Evolutionary conservation across 2,113 vertebrate genomes (phyloP).

Genomic region (Cyanoliseus patagonus): DNA sequence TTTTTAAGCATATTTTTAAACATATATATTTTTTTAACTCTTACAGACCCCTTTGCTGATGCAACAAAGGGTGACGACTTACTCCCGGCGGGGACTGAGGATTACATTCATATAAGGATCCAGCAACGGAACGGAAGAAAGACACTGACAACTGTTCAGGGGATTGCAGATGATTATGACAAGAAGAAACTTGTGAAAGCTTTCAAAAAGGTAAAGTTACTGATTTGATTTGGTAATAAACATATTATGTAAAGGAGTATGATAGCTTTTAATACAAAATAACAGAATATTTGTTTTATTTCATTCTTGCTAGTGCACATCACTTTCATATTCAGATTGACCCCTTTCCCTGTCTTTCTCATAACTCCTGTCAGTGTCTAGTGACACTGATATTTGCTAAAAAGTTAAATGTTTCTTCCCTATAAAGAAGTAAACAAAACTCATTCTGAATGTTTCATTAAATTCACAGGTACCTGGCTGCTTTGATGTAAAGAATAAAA

Average conservation of each 20-base stretch:
- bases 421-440: not conserved
- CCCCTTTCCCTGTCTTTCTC: not conserved
- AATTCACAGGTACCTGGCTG: not conserved
- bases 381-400: not conserved
- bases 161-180: conserved; percentile 89
- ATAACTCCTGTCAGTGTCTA: not conserved
- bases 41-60: conserved; percentile 92
- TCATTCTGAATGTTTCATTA: not conserved
- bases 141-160: conserved; percentile 88
- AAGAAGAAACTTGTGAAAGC: conserved; percentile 93
- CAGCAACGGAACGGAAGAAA: conserved; percentile 90
- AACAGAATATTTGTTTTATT: not conserved
- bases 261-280: not conserved
- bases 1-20: not conserved
- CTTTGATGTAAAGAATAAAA: not conserved
- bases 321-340: not conserved
- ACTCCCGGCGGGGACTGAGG: conserved; percentile 90
- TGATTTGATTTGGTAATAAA: not conserved
- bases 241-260: not conserved
- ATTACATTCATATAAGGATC: conserved; percentile 92
- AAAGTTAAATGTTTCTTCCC: not conserved
- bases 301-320: not conserved
- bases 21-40: no score
- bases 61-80: conserved; percentile 91
- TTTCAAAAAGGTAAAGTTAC: conserved; percentile 84